These are phyloP conservation scores for Megaleporinus macrocephalus DNA, from an alignment of 2,113 vertebrate species.

Conservation along the genomic window DNA sequence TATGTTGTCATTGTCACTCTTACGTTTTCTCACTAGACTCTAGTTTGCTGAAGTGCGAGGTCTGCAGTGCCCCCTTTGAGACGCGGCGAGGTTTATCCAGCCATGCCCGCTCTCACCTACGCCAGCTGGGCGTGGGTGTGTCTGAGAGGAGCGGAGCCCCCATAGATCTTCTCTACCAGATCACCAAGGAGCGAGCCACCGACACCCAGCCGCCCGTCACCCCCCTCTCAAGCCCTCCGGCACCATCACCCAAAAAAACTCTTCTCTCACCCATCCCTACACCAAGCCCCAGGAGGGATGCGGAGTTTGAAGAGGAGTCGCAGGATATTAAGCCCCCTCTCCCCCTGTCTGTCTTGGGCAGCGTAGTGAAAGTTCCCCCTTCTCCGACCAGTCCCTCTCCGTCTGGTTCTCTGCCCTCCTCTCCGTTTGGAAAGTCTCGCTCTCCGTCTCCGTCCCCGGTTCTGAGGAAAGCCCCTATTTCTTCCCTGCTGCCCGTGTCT, in stretches of 20 bases:
- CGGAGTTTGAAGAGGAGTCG: constrained; percentile 68
- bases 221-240: constrained; percentile 33
- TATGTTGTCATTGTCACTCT: neutral
- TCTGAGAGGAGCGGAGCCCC: constrained; percentile 89
- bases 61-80: constrained; percentile 88
- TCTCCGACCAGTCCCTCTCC: constrained; percentile 66
- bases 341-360: constrained; percentile 65
- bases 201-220: constrained; percentile 54
- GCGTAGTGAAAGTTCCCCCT: constrained; percentile 62
- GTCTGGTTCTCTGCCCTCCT: constrained; percentile 77
- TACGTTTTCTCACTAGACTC: constrained; percentile 60
- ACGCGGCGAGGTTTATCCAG: constrained; percentile 89
- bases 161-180: constrained; percentile 87
- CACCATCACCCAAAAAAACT: constrained; percentile 57
- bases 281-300: constrained; percentile 64
- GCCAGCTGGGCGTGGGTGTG: constrained; percentile 86
- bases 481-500: constrained; percentile 80
- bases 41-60: constrained; percentile 86
- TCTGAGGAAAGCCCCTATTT: constrained; percentile 87
- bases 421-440: constrained; percentile 67
- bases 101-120: constrained; percentile 91
- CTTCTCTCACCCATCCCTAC: constrained; percentile 25
- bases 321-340: constrained; percentile 58
- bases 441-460: constrained; percentile 77
- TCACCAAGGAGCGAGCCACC: constrained; percentile 80